Evolutionary conservation across 2,888 invertebrate species (phyloP), one percentile per base, ranked within the genome.

Genomic region (Pocota personata): DNA sequence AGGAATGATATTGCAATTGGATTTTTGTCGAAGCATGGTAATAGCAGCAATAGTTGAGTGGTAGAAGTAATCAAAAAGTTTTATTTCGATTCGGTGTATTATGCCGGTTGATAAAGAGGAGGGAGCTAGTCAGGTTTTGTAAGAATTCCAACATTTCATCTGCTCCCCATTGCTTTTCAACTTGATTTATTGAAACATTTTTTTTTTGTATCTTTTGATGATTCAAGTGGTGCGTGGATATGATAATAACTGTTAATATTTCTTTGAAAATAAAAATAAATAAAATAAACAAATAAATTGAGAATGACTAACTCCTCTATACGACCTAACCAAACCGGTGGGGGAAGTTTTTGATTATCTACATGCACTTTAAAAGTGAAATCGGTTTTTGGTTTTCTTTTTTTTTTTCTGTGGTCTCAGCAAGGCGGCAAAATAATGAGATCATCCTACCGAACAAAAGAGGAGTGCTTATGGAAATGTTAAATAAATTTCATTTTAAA

Each of bases 11-110:
- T 79, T 72, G 57, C 72, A 66, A 79, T 71, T 72, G 57, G 64
- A 64, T 50, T 66, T 58, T 72, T 57, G 19, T 72, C 64, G 37
- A 48, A 48, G 48, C 71, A 24, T 27, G 40, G 32, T 60, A 69
- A 55, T 55, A 57, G 30, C n/a, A 27, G 27, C 40, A 58, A 57
- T 58, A 37, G 43, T 37, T 30, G 69, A 67, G 71, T 66, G 78
- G 69, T 62, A 32, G 14, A 78, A 78, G 69, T 71, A 78, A 71
- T 78, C 78, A 71, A 62, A 76, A 78, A 78, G 69, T 78, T 78
- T 78, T 71, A 78, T 71, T 69, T 69, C 62, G 43, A 62, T 71
- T 71, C 62, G 14, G 21, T 64, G 14, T 57, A 55, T 55, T 64
- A 64, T 62, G 27, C 12, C 16, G 57, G 58, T 40, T 27, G 27